A percentile compares a stretch with the other conserved stretches of the same genome.
phyloP scores from a whole-genome alignment of 2,888 invertebrate genomes.

The Rotaria socialis region DNA sequence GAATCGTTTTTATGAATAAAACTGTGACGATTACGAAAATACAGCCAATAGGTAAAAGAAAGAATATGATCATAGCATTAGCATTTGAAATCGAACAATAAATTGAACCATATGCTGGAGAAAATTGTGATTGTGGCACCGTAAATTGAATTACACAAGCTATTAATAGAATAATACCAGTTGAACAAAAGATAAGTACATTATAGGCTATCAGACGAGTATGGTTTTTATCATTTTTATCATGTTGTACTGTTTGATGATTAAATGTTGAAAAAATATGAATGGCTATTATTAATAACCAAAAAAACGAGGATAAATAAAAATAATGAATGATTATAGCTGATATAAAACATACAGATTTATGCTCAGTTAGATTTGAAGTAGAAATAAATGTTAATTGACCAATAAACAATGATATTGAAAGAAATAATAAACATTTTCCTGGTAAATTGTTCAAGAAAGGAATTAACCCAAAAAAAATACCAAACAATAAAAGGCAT shows the following conservation, averaged over 20 bases:
- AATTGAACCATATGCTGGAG: background rate
- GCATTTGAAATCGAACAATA: background rate
- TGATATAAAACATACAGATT: background rate
- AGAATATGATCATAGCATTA: slow-evolving; percentile 31
- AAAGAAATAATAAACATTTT: slow-evolving; percentile 8
- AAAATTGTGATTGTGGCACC: background rate
- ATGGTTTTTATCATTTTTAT: background rate
- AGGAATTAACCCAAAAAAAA: background rate
- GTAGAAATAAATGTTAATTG: background rate
- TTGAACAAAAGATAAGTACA: background rate
- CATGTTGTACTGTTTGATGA: background rate
- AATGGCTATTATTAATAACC: background rate
- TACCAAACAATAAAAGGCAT: background rate
- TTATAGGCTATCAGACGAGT: background rate
- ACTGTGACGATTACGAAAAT: background rate
- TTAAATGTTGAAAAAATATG: background rate
- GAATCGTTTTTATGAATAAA: slow-evolving; percentile 3
- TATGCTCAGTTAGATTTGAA: background rate
- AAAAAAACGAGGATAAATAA: background rate
- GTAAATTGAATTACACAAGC: background rate
- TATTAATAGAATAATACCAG: background rate
- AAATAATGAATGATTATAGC: background rate
- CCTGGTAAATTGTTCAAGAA: background rate
- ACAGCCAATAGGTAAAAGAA: slow-evolving; percentile 20
- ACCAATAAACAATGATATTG: background rate